Evolutionary conservation across 2,888 invertebrate species (phyloP).

Genomic region (Ctena decussata): DNA sequence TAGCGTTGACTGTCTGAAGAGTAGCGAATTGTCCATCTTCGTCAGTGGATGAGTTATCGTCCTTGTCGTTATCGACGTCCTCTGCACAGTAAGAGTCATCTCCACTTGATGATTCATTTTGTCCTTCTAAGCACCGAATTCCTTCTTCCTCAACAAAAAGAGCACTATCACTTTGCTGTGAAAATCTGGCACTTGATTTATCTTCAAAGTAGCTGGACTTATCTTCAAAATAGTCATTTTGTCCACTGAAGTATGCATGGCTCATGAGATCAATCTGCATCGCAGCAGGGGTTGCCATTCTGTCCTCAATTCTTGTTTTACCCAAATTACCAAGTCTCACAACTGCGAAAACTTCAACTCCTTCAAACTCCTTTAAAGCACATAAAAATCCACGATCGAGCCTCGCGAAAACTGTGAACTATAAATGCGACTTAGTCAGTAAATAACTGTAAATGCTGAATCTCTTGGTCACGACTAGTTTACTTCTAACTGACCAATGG

Average conservation of each 20-base stretch:
- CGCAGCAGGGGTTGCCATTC: neutral
- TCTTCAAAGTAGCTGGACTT: neutral
- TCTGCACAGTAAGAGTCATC: slow-evolving; percentile 56
- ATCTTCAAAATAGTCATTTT: neutral
- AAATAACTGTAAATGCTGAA: no score
- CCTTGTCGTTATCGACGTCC: slow-evolving; percentile 20
- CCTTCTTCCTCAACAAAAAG: slow-evolving; percentile 49
- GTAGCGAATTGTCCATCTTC: slow-evolving; percentile 28
- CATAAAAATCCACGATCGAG: no score
- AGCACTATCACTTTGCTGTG: slow-evolving; percentile 38
- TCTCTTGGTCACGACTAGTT: no score
- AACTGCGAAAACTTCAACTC: no score
- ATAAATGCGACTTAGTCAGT: no score
- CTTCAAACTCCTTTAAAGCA: no score
- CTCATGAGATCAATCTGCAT: neutral
- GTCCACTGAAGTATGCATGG: neutral
- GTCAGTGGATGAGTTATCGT: neutral
- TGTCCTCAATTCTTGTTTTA: no score
- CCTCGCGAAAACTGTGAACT: no score
- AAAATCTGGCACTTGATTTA: slow-evolving; percentile 3
- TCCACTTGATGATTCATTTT: slow-evolving; percentile 47
- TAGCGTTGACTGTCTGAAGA: slow-evolving; percentile 41
- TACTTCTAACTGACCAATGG: no score
- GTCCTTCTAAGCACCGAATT: slow-evolving; percentile 35
- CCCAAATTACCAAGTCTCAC: no score